Percentiles rank a stretch among this genome's conserved stretches.
phyloP scores from a whole-genome alignment of 2,113 vertebrate genomes.

The Pluvianellus socialis region DNA sequence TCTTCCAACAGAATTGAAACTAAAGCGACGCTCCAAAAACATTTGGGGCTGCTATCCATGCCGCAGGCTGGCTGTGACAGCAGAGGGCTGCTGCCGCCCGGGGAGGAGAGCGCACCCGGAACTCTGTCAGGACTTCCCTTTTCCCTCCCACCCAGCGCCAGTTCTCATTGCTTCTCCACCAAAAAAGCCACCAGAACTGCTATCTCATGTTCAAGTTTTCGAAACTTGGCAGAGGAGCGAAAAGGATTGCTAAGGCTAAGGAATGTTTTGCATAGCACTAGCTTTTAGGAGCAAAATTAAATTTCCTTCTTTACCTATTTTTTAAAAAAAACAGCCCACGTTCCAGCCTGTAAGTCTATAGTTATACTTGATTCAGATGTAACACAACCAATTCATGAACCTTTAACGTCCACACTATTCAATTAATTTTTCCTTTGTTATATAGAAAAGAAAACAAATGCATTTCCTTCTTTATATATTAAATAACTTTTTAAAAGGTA shows the following conservation, averaged over 20 bases:
- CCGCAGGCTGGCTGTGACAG: too few species aligned
- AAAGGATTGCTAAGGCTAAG: neutral
- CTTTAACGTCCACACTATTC: neutral
- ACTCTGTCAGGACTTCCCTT: neutral
- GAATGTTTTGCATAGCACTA: neutral
- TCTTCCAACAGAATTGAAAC: neutral
- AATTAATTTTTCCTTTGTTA: neutral
- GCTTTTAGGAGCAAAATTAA: neutral
- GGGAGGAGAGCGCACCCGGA: accelerated
- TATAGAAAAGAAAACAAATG: neutral
- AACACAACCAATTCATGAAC: neutral
- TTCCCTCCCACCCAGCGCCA: neutral
- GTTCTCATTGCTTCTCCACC: neutral
- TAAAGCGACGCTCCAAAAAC: neutral
- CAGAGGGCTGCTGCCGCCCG: neutral
- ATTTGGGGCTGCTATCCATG: neutral
- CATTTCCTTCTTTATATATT: neutral
- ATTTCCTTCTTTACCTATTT: neutral
- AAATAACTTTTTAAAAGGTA: neutral
- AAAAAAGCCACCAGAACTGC: neutral
- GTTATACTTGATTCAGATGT: neutral
- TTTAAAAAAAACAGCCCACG: neutral
- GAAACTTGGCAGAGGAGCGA: neutral
- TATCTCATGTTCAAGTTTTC: neutral
- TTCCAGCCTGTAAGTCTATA: neutral